These are phyloP conservation scores for Apeira syringaria DNA, from an alignment of 2,888 invertebrate species.

Conservation along the genomic window DNA sequence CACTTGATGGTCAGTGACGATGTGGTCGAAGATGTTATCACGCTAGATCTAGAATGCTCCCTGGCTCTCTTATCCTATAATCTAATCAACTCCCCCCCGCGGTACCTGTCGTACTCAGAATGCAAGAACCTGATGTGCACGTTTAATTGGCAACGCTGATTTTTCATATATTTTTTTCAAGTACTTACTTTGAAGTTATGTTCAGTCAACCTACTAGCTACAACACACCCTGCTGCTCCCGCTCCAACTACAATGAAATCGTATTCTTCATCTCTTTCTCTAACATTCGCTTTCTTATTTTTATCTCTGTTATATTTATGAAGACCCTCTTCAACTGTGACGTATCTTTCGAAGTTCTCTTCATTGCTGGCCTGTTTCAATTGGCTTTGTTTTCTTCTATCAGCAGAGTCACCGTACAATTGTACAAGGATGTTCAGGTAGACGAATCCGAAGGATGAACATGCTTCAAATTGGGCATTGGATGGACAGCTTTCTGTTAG, in stretches of 20 bases:
- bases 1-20: no score
- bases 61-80: no score
- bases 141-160: no score
- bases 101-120: no score
- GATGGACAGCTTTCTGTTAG: slow-evolving; percentile 42
- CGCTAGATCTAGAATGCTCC: not conserved
- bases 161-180: no score
- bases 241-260: slow-evolving; percentile 68
- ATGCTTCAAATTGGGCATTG: slow-evolving; percentile 45
- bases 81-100: no score
- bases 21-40: no score
- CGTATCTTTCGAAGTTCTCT: not conserved
- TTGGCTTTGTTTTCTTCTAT: slow-evolving; percentile 33
- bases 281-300: not conserved
- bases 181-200: slow-evolving; percentile 51
- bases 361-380: slow-evolving; percentile 2
- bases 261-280: slow-evolving; percentile 38
- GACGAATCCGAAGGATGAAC: slow-evolving; percentile 49
- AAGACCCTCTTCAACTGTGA: slow-evolving; percentile 1
- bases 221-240: slow-evolving; percentile 59
- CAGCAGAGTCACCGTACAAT: slow-evolving; percentile 49
- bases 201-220: slow-evolving; percentile 56
- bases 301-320: not conserved
- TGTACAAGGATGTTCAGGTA: slow-evolving; percentile 52
- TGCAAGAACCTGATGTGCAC: no score